These are phyloP conservation scores for Zaprionus africanus DNA, from an alignment of 1,140 invertebrate genomes.

Conservation along the genomic window DNA sequence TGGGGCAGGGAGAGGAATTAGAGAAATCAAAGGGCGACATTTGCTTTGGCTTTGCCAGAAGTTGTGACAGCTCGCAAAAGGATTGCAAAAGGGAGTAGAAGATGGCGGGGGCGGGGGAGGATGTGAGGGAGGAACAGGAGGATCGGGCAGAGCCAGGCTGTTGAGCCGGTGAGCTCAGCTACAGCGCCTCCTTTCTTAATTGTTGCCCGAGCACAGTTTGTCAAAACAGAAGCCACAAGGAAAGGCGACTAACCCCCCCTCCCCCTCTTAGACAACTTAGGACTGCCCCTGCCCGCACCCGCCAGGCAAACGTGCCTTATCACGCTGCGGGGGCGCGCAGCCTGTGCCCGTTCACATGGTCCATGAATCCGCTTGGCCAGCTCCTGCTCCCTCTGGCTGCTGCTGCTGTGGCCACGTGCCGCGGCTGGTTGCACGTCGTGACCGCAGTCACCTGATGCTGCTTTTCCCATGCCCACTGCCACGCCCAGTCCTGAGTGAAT, in stretches of 20 bases:
- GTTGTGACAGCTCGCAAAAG: constrained; percentile 55
- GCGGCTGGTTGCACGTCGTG: constrained; percentile 23
- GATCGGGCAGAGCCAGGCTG: neutral
- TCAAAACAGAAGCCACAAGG: constrained; percentile 46
- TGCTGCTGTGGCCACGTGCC: constrained; percentile 56
- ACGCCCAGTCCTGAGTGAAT: constrained; percentile 31
- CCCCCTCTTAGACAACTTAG: neutral
- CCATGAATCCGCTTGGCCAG: constrained; percentile 28
- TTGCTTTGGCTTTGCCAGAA: constrained; percentile 40
- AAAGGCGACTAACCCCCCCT: neutral
- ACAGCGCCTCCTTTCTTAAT: constrained; percentile 34
- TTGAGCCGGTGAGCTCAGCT: neutral
- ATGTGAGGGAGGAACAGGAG: neutral
- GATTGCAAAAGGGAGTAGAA: constrained; percentile 19
- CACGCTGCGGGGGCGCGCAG: constrained; percentile 45
- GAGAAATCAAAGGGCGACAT: constrained; percentile 55
- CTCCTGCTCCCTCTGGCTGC: neutral
- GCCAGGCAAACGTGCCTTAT: constrained; percentile 68
- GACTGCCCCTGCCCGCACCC: neutral
- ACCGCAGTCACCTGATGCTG: constrained; percentile 69
- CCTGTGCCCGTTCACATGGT: constrained; percentile 44
- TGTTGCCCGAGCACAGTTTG: constrained; percentile 65
- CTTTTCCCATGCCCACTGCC: constrained; percentile 59
- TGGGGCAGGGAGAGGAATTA: neutral
- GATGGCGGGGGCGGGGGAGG: neutral